Percentiles rank a stretch among this genome's conserved stretches.
Evolutionary conservation across 2,113 vertebrate species (phyloP).

Genomic region (Calyptomena viridis): DNA sequence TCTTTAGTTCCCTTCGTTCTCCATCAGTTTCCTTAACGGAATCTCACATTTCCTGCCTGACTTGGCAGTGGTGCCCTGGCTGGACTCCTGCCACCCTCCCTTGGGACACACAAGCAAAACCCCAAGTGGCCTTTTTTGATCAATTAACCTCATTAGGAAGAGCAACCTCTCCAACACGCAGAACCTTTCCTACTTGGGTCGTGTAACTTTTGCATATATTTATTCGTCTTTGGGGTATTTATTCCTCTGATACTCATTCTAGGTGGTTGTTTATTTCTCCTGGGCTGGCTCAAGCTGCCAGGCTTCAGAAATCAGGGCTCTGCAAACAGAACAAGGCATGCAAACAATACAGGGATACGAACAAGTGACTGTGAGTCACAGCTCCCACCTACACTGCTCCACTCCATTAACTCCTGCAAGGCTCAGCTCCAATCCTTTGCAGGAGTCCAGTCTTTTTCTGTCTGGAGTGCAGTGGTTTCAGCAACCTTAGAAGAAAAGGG

Average conservation of each 20-base stretch:
- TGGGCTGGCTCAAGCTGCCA: background rate
- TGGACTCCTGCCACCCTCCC: background rate
- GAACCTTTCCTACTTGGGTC: background rate
- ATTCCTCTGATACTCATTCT: background rate
- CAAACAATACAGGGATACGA: background rate
- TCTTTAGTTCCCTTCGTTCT: background rate
- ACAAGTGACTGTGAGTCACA: conserved; percentile 5
- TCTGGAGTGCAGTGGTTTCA: background rate
- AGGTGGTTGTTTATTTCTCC: conserved; percentile 1
- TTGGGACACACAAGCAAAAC: background rate
- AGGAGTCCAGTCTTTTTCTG: background rate
- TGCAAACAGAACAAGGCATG: background rate
- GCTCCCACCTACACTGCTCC: conserved; percentile 23
- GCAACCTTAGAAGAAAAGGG: background rate
- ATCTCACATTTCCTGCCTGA: background rate
- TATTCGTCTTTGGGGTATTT: background rate
- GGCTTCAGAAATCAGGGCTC: background rate
- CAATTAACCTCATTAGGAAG: background rate
- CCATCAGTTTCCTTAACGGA: background rate
- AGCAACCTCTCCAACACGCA: background rate
- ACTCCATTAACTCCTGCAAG: conserved; percentile 5
- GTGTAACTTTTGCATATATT: background rate
- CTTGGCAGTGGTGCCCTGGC: background rate
- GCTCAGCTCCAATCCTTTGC: background rate
- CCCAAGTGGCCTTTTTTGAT: background rate